phyloP scores from a whole-genome alignment of 2,797 vertebrate genomes.

The Danionella dracula region DNA sequence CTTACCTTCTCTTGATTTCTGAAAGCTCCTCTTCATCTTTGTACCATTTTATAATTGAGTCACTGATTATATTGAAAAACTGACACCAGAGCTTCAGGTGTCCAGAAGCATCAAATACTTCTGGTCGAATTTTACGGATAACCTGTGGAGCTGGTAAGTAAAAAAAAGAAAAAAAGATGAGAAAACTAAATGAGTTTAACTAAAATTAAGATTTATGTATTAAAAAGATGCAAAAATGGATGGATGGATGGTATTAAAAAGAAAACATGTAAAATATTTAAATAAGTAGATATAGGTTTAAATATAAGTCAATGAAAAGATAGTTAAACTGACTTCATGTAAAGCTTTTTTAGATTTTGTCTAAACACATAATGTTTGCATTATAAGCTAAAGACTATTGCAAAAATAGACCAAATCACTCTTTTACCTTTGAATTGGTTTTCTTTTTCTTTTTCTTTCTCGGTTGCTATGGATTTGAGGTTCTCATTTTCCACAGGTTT shows the following conservation, averaged over 20 bases:
- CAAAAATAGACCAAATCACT: not conserved
- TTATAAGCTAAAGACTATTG: no score
- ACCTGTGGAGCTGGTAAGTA: slow-evolving; percentile 86
- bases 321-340: no score
- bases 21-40: slow-evolving; percentile 79
- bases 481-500: slow-evolving; percentile 28
- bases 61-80: slow-evolving; percentile 92
- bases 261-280: no score
- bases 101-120: slow-evolving; percentile 83
- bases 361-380: no score
- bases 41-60: slow-evolving; percentile 83
- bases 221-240: no score
- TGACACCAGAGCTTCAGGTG: slow-evolving; percentile 96
- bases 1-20: slow-evolving; percentile 75
- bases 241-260: no score
- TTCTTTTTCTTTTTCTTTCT: slow-evolving; percentile 65
- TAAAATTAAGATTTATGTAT: no score
- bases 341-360: no score
- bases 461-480: slow-evolving; percentile 29
- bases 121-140: slow-evolving; percentile 88
- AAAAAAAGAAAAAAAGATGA: not conserved
- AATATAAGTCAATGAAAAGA: no score
- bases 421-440: slow-evolving; percentile 85
- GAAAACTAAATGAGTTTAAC: no score
- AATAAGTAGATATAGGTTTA: no score